These are phyloP conservation scores for Poecilia gillii DNA, from an alignment of 2,797 vertebrate species.

Conservation along the genomic window DNA sequence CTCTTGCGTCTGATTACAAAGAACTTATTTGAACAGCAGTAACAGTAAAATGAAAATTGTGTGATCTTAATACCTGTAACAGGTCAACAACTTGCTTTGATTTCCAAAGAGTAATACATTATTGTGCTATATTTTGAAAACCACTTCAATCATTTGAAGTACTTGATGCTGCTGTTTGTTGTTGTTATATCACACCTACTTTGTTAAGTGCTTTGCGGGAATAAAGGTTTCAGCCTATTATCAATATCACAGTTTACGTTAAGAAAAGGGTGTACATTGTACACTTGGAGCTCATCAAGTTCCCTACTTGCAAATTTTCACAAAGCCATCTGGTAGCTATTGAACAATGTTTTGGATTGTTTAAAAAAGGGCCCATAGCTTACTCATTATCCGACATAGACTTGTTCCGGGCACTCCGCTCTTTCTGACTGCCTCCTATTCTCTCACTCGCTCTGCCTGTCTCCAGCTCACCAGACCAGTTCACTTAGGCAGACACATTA, in stretches of 20 bases:
- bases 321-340: conserved; percentile 72
- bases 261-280: conserved; percentile 66
- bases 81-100: neutral
- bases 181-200: conserved; percentile 24
- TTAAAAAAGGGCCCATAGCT: conserved; percentile 61
- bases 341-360: conserved; percentile 66
- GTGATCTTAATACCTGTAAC: neutral
- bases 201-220: conserved; percentile 39
- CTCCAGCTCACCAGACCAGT: conserved; percentile 62
- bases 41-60: neutral
- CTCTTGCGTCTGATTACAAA: neutral
- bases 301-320: conserved; percentile 46
- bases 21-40: neutral
- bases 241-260: conserved; percentile 51
- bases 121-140: conserved; percentile 27
- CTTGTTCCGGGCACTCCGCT: conserved; percentile 34
- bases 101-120: neutral
- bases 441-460: conserved; percentile 21
- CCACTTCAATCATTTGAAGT: conserved; percentile 32
- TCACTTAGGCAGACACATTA: conserved; percentile 73
- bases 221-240: conserved; percentile 38
- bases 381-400: conserved; percentile 54
- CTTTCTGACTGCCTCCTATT: conserved; percentile 35
- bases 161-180: conserved; percentile 41
- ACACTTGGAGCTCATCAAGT: conserved; percentile 68